Evolutionary conservation across 2,797 vertebrate species (phyloP).

Genomic region (Kryptolebias ocellatus): DNA sequence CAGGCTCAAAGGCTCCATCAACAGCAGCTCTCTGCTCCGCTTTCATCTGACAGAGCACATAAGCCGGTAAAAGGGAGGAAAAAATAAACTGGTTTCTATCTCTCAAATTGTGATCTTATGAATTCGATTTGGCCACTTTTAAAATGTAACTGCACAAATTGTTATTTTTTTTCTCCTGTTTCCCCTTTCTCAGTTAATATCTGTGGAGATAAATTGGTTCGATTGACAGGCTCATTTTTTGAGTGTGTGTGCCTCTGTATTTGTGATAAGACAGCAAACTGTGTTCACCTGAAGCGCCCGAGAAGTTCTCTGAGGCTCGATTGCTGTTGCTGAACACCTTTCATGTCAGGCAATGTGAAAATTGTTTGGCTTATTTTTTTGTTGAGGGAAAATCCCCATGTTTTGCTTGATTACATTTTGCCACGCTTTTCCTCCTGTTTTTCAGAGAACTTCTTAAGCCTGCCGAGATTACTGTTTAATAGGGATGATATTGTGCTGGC

Average conservation of each 20-base stretch:
- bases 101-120: conserved; percentile 93
- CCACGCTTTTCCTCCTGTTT: conserved; percentile 77
- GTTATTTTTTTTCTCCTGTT: conserved; percentile 74
- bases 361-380: conserved; percentile 75
- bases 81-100: conserved; percentile 88
- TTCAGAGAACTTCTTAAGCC: conserved; percentile 77
- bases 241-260: conserved; percentile 60
- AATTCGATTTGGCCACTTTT: conserved; percentile 97
- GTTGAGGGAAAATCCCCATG: conserved; percentile 76
- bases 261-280: conserved; percentile 78
- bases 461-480: conserved; percentile 80
- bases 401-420: conserved; percentile 82
- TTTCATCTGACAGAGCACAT: conserved; percentile 98
- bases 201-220: conserved; percentile 81
- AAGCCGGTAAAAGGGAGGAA: conserved; percentile 90
- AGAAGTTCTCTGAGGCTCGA: conserved; percentile 68
- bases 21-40: conserved; percentile 87
- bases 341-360: conserved; percentile 75
- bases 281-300: conserved; percentile 69
- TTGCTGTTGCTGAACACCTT: conserved; percentile 65
- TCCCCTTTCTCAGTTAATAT: conserved; percentile 80
- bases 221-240: conserved; percentile 76
- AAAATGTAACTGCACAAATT: conserved; percentile 84
- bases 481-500: conserved; percentile 81
- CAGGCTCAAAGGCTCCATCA: conserved; percentile 93